These are phyloP conservation scores for Muscidifurax raptorellus DNA, from an alignment of 1,140 invertebrate genomes.

Conservation along the genomic window DNA sequence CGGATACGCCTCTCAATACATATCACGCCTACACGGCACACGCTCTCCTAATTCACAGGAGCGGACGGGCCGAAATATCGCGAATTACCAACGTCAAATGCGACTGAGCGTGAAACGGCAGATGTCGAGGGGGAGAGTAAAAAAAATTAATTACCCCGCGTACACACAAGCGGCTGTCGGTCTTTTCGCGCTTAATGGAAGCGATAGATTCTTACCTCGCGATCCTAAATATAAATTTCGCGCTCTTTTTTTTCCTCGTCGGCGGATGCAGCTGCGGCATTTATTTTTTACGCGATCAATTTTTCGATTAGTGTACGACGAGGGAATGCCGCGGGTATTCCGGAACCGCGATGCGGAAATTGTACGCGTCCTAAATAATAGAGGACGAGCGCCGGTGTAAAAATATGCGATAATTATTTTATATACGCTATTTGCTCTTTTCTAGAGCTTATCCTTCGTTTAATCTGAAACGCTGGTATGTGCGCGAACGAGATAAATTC, in stretches of 20 bases:
- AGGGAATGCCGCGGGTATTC: not conserved
- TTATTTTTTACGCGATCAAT: conserved; percentile 15
- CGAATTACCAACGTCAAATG: not conserved
- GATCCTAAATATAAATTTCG: not conserved
- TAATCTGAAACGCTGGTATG: not conserved
- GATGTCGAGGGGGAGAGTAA: too few species aligned
- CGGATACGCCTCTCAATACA: too few species aligned
- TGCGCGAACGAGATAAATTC: not conserved
- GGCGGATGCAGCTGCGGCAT: not conserved
- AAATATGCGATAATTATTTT: conserved; percentile 4
- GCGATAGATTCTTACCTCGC: not conserved
- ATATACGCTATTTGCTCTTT: not conserved
- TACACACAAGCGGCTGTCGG: not conserved
- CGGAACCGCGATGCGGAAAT: not conserved
- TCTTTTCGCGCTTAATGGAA: not conserved
- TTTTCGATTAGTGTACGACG: not conserved
- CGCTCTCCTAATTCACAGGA: not conserved
- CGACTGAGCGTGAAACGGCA: not conserved
- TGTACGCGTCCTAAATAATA: not conserved
- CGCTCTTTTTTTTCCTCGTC: not conserved
- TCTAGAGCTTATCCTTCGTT: not conserved
- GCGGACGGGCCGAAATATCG: not conserved
- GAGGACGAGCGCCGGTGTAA: not conserved
- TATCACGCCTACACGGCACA: too few species aligned
- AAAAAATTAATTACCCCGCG: not conserved